Evolutionary conservation across 2,113 vertebrate genomes (phyloP).

Genomic region (Stictonetta naevosa): DNA sequence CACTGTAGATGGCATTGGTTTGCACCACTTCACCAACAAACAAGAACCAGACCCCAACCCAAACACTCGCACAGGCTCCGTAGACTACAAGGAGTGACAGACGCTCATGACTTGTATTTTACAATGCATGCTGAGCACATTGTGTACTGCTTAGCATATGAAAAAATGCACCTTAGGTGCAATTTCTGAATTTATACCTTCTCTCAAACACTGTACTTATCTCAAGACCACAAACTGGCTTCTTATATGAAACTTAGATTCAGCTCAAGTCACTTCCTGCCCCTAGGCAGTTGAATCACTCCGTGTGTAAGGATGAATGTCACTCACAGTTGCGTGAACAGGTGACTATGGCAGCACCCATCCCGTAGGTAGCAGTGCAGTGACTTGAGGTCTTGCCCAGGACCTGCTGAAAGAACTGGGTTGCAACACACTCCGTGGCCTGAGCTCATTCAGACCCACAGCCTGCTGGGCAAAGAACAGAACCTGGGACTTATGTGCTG

Average conservation of each 20-base stretch:
- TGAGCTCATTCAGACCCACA: neutral
- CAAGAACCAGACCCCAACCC: neutral
- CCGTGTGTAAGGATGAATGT: neutral
- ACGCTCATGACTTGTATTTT: neutral
- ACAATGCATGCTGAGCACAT: neutral
- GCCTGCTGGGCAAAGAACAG: neutral
- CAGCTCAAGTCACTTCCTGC: slow-evolving; percentile 25
- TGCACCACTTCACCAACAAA: neutral
- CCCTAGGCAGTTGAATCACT: slow-evolving; percentile 7
- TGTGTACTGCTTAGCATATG: neutral
- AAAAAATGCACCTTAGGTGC: neutral
- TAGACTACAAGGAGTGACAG: neutral
- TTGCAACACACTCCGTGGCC: neutral
- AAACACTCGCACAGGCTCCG: neutral
- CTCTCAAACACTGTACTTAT: neutral
- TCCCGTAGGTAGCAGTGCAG: neutral
- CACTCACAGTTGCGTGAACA: neutral
- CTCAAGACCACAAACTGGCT: neutral
- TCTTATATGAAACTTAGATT: neutral
- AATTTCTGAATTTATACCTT: neutral
- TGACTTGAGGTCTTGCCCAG: neutral
- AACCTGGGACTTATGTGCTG: neutral
- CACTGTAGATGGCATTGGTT: neutral
- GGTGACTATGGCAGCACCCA: neutral
- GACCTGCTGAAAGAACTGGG: neutral